phyloP scores from a whole-genome alignment of 2,888 invertebrate species.

The Sepiola atlantica region DNA sequence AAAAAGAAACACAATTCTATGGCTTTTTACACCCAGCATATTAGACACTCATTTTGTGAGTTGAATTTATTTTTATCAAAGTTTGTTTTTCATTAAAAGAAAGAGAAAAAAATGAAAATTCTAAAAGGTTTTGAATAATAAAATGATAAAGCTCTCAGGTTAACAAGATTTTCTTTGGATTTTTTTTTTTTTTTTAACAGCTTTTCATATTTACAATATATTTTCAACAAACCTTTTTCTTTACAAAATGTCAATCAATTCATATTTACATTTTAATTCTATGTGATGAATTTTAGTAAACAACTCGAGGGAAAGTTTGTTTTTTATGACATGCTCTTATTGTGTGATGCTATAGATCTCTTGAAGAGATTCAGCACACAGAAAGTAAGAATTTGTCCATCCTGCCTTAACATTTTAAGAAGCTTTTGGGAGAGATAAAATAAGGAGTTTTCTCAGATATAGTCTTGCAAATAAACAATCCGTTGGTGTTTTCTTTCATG shows the following conservation, averaged over 20 bases:
- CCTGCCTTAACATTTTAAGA: no score
- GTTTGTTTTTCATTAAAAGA: background rate
- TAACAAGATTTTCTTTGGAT: background rate
- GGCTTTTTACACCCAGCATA: constrained; percentile 12
- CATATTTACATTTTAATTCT: background rate
- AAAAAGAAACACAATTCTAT: background rate
- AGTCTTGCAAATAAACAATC: no score
- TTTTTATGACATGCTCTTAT: no score
- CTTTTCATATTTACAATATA: background rate
- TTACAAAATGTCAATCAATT: background rate
- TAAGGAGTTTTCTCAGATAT: no score
- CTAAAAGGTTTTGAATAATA: constrained; percentile 32
- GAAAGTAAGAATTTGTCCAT: no score
- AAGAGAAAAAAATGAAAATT: background rate
- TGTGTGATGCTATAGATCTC: no score
- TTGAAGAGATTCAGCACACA: no score
- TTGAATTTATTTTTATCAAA: constrained; percentile 32
- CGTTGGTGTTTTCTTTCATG: no score
- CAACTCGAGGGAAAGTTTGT: background rate
- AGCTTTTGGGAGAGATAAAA: no score
- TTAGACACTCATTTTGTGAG: constrained; percentile 6
- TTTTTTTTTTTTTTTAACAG: background rate
- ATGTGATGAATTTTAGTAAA: background rate
- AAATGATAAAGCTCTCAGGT: constrained; percentile 32
- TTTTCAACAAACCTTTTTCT: background rate